A percentile compares a stretch with the other conserved stretches of the same genome.
Evolutionary conservation across 2,113 vertebrate genomes (phyloP).

Genomic region (Montifringilla adamsi): DNA sequence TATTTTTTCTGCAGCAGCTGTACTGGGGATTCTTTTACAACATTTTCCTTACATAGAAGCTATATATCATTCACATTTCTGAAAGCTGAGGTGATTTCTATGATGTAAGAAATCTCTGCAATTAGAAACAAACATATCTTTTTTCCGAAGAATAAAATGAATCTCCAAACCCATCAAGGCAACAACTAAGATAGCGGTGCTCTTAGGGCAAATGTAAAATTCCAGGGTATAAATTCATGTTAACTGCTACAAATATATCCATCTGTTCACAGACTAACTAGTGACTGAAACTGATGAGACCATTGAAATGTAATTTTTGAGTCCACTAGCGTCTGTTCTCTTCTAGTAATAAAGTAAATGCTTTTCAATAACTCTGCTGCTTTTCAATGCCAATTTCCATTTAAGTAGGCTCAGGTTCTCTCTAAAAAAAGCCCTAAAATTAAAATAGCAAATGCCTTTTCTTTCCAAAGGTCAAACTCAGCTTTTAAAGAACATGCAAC

Average conservation of each 20-base stretch:
- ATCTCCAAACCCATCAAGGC: background rate
- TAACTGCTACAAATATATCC: constrained; percentile 52
- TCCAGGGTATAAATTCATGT: background rate
- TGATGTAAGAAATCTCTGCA: constrained; percentile 1
- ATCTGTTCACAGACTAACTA: constrained; percentile 51
- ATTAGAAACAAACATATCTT: background rate
- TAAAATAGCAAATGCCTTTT: constrained; percentile 27
- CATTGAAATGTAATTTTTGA: constrained; percentile 38
- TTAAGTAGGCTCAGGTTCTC: background rate
- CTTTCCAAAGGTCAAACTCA: constrained; percentile 56
- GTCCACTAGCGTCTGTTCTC: constrained; percentile 20
- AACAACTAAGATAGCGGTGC: background rate
- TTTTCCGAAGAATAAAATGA: background rate
- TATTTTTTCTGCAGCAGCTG: constrained; percentile 31
- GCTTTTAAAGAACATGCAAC: constrained; percentile 45
- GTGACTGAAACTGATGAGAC: constrained; percentile 47
- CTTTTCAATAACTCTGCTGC: constrained; percentile 32
- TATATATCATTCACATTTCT: background rate
- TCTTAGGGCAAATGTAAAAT: constrained; percentile 12
- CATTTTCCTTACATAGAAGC: background rate
- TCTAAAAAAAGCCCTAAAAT: background rate
- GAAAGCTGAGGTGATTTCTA: background rate
- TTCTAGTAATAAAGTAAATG: constrained; percentile 35
- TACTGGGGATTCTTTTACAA: constrained; percentile 12
- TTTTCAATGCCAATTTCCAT: constrained; percentile 33